These are phyloP conservation scores for Actias luna DNA, from an alignment of 2,888 invertebrate species.

Conservation along the genomic window DNA sequence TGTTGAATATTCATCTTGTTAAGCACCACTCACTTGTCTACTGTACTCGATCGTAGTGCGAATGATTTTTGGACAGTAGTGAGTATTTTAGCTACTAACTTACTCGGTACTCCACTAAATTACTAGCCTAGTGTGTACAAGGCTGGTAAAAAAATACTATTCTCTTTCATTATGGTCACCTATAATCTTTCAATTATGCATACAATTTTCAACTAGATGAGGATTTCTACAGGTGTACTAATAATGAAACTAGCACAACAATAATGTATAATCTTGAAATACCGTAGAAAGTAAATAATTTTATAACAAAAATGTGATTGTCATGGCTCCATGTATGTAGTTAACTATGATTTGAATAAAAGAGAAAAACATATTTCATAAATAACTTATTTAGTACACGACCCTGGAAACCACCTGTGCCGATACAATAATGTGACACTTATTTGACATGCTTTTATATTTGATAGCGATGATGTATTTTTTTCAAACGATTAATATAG, in stretches of 20 bases:
- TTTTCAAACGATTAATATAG: constrained; percentile 2
- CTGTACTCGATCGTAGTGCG: no score
- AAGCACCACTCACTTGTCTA: no score
- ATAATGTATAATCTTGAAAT: background rate
- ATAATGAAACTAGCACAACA: background rate
- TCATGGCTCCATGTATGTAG: background rate
- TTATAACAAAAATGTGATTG: background rate
- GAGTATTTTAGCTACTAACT: no score
- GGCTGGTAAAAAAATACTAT: no score
- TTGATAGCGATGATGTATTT: background rate
- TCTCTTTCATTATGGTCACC: background rate
- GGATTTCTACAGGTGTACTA: background rate
- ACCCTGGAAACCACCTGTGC: constrained; percentile 7
- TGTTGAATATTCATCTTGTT: no score
- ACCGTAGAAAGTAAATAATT: background rate
- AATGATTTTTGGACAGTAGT: no score
- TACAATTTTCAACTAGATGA: background rate
- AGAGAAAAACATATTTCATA: constrained; percentile 2
- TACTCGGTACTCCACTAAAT: no score
- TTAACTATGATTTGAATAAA: constrained; percentile 7
- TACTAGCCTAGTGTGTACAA: no score
- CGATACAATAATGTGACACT: constrained; percentile 4
- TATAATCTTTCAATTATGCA: background rate
- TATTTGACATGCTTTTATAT: constrained; percentile 5
- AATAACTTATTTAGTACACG: constrained; percentile 8